Conservation (phyloP, 2,113 vertebrate genomes). For the Haplochromis burtoni region DNA sequence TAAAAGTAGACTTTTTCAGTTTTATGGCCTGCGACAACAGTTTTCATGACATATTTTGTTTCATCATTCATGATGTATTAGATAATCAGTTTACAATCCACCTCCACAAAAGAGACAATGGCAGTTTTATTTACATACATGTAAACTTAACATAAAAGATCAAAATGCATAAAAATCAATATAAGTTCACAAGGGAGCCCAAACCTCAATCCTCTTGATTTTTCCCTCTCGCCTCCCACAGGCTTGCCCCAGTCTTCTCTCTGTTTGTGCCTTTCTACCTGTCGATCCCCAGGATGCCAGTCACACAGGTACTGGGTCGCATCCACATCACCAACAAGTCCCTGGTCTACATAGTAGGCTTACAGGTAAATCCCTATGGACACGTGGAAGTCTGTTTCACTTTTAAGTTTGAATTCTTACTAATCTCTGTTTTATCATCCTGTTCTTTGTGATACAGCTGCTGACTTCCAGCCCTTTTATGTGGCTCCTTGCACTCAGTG, state of each 20-base stretch:
- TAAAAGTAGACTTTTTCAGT: background rate
- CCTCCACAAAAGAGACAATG: background rate
- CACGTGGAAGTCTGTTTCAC: background rate
- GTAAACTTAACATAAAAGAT: background rate
- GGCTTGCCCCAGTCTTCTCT: constrained; percentile 88
- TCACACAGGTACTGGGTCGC: constrained; percentile 85
- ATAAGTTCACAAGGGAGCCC: background rate
- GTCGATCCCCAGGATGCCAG: constrained; percentile 86
- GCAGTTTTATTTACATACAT: background rate
- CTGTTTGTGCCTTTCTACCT: constrained; percentile 94
- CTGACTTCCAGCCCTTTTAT: constrained; percentile 88
- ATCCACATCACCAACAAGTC: constrained; percentile 96
- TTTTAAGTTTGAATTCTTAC: background rate
- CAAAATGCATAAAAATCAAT: background rate
- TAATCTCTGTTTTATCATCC: background rate
- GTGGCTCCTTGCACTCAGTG: constrained; percentile 92
- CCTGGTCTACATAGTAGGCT: constrained; percentile 89
- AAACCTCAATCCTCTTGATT: background rate
- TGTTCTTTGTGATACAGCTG: constrained; percentile 43
- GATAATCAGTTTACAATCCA: background rate
- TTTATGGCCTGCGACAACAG: background rate
- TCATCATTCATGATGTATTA: background rate
- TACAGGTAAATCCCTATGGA: constrained; percentile 76
- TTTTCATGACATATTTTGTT: background rate
- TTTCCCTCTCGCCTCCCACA: constrained; percentile 23